Evolutionary conservation across 2,113 vertebrate species (phyloP).

Genomic region (Datnioides undecimradiatus): DNA sequence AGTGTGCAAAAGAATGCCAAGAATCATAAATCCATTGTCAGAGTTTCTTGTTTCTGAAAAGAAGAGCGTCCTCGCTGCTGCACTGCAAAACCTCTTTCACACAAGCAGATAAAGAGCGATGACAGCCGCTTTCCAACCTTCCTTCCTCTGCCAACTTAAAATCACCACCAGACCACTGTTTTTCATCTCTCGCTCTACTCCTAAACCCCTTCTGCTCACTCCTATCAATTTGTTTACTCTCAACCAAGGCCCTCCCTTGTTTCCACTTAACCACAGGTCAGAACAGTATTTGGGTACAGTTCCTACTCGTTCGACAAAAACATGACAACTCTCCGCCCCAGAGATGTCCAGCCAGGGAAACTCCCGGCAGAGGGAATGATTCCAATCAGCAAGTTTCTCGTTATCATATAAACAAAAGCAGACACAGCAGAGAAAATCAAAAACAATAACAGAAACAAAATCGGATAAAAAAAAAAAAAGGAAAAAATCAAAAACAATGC

Average conservation of each 20-base stretch:
- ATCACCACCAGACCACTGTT: constrained; percentile 38
- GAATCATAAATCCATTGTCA: constrained; percentile 53
- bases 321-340: neutral
- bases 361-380: constrained; percentile 20
- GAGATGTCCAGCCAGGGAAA: constrained; percentile 36
- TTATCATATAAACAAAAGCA: constrained; percentile 43
- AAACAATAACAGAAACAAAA: constrained; percentile 32
- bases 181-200: constrained; percentile 5
- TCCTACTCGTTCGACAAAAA: constrained; percentile 26
- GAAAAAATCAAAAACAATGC: constrained; percentile 5
- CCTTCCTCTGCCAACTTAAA: constrained; percentile 48
- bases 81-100: constrained; percentile 48
- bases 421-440: constrained; percentile 9
- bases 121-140: constrained; percentile 43
- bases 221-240: constrained; percentile 42
- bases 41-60: constrained; percentile 47
- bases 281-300: constrained; percentile 2
- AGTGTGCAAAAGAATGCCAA: constrained; percentile 12
- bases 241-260: neutral
- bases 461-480: constrained; percentile 15
- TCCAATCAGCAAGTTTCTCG: constrained; percentile 32
- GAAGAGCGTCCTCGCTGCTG: constrained; percentile 4
- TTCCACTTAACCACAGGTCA: constrained; percentile 28
- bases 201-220: neutral
- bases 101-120: constrained; percentile 39